Conservation (phyloP, 2,113 vertebrate species). For the Haemorhous mexicanus region DNA sequence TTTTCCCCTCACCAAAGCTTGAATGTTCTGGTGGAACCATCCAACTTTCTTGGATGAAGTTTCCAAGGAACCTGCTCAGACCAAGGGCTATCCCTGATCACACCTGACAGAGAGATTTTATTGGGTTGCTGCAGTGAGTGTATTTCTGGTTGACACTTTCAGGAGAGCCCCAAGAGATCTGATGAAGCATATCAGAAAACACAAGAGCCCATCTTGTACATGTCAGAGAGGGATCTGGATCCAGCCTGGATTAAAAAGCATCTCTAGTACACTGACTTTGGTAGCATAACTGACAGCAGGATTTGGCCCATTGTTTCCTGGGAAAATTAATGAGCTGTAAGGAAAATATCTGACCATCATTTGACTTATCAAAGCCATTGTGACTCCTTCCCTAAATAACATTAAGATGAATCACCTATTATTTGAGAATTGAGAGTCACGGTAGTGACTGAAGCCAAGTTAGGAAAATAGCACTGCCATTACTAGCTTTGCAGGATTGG, state of each 20-base stretch:
- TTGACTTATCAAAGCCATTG: slow-evolving; percentile 62
- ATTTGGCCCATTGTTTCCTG: slow-evolving; percentile 48
- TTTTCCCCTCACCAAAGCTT: not conserved
- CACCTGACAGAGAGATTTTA: not conserved
- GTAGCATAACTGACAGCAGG: slow-evolving; percentile 28
- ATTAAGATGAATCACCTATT: slow-evolving; percentile 63
- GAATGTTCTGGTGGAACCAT: not conserved
- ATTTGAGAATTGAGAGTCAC: slow-evolving; percentile 48
- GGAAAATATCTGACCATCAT: slow-evolving; percentile 66
- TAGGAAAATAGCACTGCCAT: slow-evolving; percentile 37
- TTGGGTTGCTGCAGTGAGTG: not conserved
- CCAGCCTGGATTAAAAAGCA: not conserved
- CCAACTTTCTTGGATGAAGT: not conserved
- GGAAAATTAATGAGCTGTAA: slow-evolving; percentile 60
- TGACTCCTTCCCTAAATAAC: slow-evolving; percentile 66
- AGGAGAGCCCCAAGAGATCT: not conserved
- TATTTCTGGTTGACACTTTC: not conserved
- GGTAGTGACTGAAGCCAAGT: slow-evolving; percentile 62
- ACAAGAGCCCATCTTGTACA: not conserved
- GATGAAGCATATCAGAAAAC: not conserved
- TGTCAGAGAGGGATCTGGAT: not conserved
- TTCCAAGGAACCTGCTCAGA: not conserved
- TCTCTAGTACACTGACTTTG: not conserved
- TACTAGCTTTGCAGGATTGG: slow-evolving; percentile 57
- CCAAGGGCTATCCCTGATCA: not conserved